A percentile compares a stretch with the other conserved stretches of the same genome.
Evolutionary conservation across 2,113 vertebrate species (phyloP).

Genomic region (Dunckerocampus dactyliophorus): DNA sequence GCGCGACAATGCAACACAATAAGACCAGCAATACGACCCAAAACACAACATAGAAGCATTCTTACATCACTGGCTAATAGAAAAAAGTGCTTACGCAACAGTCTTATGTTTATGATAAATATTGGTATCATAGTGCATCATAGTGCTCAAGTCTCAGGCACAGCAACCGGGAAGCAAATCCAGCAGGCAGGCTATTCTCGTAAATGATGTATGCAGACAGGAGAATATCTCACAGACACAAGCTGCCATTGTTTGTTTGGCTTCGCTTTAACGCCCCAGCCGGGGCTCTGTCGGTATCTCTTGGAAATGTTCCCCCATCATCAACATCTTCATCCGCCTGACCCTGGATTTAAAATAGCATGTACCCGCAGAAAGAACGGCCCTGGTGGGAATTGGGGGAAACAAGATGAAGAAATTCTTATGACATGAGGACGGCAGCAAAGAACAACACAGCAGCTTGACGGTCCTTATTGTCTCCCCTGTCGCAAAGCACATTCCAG

Average conservation of each 20-base stretch:
- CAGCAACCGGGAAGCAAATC: conserved; percentile 10
- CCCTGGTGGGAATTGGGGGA: conserved; percentile 36
- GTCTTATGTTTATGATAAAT: too few species aligned
- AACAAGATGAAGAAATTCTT: conserved; percentile 33
- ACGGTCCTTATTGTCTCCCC: conserved; percentile 17
- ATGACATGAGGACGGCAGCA: conserved; percentile 20
- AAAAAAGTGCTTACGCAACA: too few species aligned
- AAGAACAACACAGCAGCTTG: conserved; percentile 7
- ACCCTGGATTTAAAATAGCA: conserved; percentile 58
- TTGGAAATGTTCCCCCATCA: conserved; percentile 39
- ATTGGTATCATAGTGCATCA: too few species aligned
- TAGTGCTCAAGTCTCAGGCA: too few species aligned
- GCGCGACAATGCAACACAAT: too few species aligned
- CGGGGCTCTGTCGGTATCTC: conserved; percentile 39
- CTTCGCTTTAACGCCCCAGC: conserved; percentile 52
- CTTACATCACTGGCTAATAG: too few species aligned
- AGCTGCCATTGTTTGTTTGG: conserved; percentile 51
- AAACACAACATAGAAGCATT: too few species aligned
- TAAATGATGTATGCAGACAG: conserved; percentile 41
- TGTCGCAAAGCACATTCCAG: neutral
- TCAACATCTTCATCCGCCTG: conserved; percentile 32
- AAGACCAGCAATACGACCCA: too few species aligned
- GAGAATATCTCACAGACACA: conserved; percentile 44
- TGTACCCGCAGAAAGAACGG: conserved; percentile 36
- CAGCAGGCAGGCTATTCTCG: conserved; percentile 12